Conservation (phyloP, 2,113 vertebrate genomes). For the Tachysurus vachellii region DNA sequence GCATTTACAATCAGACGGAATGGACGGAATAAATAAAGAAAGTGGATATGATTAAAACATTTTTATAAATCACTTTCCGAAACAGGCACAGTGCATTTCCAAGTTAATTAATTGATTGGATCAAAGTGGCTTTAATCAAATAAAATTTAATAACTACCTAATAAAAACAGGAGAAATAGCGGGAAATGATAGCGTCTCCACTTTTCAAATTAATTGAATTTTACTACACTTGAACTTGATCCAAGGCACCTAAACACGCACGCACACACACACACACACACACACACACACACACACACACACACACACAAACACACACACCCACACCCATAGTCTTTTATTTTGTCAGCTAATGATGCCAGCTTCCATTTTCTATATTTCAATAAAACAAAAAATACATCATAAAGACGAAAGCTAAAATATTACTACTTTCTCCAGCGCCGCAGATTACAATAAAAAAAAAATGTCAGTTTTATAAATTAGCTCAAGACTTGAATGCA, state of each 20-base stretch:
- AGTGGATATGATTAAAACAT: constrained; percentile 69
- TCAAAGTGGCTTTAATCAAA: constrained; percentile 82
- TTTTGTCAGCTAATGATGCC: not conserved
- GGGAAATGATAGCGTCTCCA: constrained; percentile 79
- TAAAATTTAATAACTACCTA: constrained; percentile 81
- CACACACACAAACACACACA: not conserved
- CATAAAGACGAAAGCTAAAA: constrained; percentile 70
- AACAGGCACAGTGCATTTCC: constrained; percentile 75
- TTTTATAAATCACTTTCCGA: constrained; percentile 72
- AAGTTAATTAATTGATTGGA: constrained; percentile 85
- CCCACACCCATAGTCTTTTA: not conserved
- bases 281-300: constrained; percentile 43
- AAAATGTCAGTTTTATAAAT: constrained; percentile 78
- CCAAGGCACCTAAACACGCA: constrained; percentile 69
- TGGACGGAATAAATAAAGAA: constrained; percentile 65
- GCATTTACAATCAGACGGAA: not conserved
- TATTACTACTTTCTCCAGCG: constrained; percentile 71
- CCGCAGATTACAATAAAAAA: constrained; percentile 76
- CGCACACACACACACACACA: not conserved
- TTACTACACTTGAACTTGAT: constrained; percentile 80
- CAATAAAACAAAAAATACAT: constrained; percentile 54
- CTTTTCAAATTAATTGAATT: constrained; percentile 83
- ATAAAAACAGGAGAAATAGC: constrained; percentile 77
- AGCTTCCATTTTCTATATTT: constrained; percentile 67
- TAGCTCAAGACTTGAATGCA: constrained; percentile 75